Conservation (phyloP, 2,888 invertebrate genomes). For the Allophyes oxyacanthae region DNA sequence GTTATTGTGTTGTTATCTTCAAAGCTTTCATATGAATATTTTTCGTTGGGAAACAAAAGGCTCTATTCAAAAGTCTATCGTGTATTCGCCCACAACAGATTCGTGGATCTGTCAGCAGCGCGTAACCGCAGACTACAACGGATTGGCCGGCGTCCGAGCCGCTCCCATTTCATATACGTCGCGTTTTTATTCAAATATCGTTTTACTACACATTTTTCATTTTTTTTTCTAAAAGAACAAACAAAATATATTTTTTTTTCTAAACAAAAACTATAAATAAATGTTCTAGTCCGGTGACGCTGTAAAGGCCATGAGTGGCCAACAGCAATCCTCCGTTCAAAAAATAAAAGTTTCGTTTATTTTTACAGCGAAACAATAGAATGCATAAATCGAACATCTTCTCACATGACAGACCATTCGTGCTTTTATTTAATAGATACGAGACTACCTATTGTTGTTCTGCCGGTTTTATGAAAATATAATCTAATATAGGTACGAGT, state of each 20-base stretch:
- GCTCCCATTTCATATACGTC: conserved; percentile 59
- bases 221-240: conserved; percentile 45
- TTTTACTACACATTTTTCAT: conserved; percentile 51
- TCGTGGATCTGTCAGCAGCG: conserved; percentile 78
- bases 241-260: conserved; percentile 38
- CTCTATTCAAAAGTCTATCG: conserved; percentile 78
- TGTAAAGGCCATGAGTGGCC: conserved; percentile 40
- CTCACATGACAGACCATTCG: conserved; percentile 33
- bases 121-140: conserved; percentile 79
- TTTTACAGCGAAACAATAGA: conserved; percentile 42
- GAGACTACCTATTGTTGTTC: conserved; percentile 44
- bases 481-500: conserved; percentile 8
- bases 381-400: conserved; percentile 45
- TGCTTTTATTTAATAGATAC: conserved; percentile 24
- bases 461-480: conserved; percentile 28
- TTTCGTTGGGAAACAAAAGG: conserved; percentile 75
- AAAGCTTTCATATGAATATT: conserved; percentile 65
- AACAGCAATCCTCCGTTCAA: conserved; percentile 29
- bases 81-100: conserved; percentile 74
- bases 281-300: conserved; percentile 38
- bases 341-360: conserved; percentile 40
- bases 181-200: conserved; percentile 64
- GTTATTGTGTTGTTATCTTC: conserved; percentile 63
- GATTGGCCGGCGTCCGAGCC: conserved; percentile 63
- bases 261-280: conserved; percentile 46